phyloP scores from a whole-genome alignment of 2,797 vertebrate species.

The Enteromius unitaeniatus region DNA sequence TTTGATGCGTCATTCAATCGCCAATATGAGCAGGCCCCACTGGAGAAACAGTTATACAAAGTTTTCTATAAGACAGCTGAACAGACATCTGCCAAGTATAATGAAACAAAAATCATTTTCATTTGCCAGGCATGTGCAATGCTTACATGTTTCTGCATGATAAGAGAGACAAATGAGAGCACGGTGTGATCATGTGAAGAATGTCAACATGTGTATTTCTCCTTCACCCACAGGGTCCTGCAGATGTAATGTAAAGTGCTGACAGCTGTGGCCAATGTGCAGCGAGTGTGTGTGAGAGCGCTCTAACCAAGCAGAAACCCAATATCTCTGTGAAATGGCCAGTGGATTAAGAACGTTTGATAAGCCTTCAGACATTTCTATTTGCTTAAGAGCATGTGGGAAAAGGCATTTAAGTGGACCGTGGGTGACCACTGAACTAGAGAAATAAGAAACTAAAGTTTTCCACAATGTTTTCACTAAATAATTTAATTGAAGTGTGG shows the following conservation, averaged over 20 bases:
- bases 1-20: neutral
- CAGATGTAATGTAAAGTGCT: slow-evolving; percentile 82
- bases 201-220: slow-evolving; percentile 39
- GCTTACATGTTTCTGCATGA: slow-evolving; percentile 18
- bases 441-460: slow-evolving; percentile 12
- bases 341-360: slow-evolving; percentile 81
- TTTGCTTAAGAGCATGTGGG: slow-evolving; percentile 59
- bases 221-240: slow-evolving; percentile 48
- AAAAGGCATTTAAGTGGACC: slow-evolving; percentile 30
- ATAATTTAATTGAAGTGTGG: neutral
- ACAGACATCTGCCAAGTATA: slow-evolving; percentile 23
- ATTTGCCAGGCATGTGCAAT: slow-evolving; percentile 12
- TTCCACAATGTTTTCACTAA: neutral
- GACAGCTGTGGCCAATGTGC: slow-evolving; percentile 79
- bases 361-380: slow-evolving; percentile 81
- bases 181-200: slow-evolving; percentile 12
- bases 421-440: slow-evolving; percentile 16
- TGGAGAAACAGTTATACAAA: neutral
- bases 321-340: slow-evolving; percentile 83
- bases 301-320: slow-evolving; percentile 77
- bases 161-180: slow-evolving; percentile 18
- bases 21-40: neutral
- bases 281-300: slow-evolving; percentile 75
- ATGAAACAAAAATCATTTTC: slow-evolving; percentile 23
- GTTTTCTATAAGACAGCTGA: slow-evolving; percentile 19